Percentiles rank a stretch among this genome's conserved stretches.
Evolutionary conservation across 2,888 invertebrate species (phyloP).

Genomic region (Formica aserva): DNA sequence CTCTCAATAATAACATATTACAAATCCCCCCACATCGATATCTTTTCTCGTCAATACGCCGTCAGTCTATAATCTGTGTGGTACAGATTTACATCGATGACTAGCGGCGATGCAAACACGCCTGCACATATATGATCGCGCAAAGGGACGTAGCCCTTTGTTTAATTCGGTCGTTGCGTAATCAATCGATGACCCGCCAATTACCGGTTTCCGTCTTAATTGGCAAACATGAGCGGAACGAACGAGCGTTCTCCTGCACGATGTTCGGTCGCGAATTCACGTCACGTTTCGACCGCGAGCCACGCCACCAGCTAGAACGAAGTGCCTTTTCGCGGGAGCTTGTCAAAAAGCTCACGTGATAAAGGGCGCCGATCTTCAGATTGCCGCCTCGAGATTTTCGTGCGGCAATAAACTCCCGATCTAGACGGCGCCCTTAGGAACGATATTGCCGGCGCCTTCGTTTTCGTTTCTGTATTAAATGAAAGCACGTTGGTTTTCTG

Average conservation of each 20-base stretch:
- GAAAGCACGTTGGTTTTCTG: constrained; percentile 25
- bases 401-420: constrained; percentile 39
- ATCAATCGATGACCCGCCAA: constrained; percentile 76
- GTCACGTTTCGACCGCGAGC: constrained; percentile 52
- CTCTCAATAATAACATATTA: constrained; percentile 9
- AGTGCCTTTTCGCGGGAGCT: constrained; percentile 43
- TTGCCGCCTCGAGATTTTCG: constrained; percentile 49
- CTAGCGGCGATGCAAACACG: constrained; percentile 34
- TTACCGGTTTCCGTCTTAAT: constrained; percentile 74
- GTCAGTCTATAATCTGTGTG: constrained; percentile 27
- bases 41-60: constrained; percentile 30
- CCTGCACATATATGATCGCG: constrained; percentile 21
- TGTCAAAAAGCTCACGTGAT: constrained; percentile 53
- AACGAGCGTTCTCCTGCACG: constrained; percentile 43
- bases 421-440: constrained; percentile 37
- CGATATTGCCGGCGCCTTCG: constrained; percentile 38
- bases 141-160: constrained; percentile 65
- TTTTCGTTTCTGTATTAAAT: constrained; percentile 37
- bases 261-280: constrained; percentile 62
- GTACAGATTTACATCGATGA: constrained; percentile 43
- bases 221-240: constrained; percentile 71
- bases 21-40: neutral
- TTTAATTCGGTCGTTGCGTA: constrained; percentile 70
- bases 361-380: constrained; percentile 43
- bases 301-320: constrained; percentile 38